Base-by-base conservation (phyloP, 92 coral and sea anemone genomes). In the Phenganax marumi region DNA sequence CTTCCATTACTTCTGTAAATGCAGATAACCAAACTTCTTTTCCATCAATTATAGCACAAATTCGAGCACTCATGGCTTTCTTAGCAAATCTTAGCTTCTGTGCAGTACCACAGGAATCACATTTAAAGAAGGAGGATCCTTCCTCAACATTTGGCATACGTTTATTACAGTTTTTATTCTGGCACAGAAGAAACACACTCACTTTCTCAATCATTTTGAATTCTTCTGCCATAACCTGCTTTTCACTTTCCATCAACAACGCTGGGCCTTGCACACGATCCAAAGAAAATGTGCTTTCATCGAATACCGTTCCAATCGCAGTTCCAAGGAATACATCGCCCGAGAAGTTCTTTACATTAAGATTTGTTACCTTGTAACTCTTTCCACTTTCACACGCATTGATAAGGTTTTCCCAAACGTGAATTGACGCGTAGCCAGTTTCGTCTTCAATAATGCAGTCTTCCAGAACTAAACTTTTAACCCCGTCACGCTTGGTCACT, bases 81-180 rank as follows among this genome's bases (percentile, higher is more conserved):
- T 86, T 88, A 3, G 21, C 54, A n/a, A 69, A 16, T 68, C 82
- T 86, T 24, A 85, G 8, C 70, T 85, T 88, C 62, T 85, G 86
- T n/a, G 84, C 26, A 23, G 89, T 65, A 8, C 86, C 89, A 85
- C 88, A 89, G 68, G 87, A 75, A 65, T 86, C 84, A 61, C 91
- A 89, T 12, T 54, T 85, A 10, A 64, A 64, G 26, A 81, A 9
- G 47, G 82, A 56, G 48, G 76, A 52, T 3, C 73, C 79, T 50
- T 56, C 79, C 26, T 79, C 81, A 39, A 50, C 70, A 69, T 63
- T 47, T 6, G 90, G 85, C 69, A 70, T 46, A 47, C 86, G 73
- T 55, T 87, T 82, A 77, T 81, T 87, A 75, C 90, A 87, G 50
- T 22, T 55, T 26, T 58, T 60, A 17, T 76, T 77, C 56, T 87